These are phyloP conservation scores for Haliclona indistincta DNA, from an alignment of 37 sponge, comb jelly and placozoan genomes.

Conservation along the genomic window DNA sequence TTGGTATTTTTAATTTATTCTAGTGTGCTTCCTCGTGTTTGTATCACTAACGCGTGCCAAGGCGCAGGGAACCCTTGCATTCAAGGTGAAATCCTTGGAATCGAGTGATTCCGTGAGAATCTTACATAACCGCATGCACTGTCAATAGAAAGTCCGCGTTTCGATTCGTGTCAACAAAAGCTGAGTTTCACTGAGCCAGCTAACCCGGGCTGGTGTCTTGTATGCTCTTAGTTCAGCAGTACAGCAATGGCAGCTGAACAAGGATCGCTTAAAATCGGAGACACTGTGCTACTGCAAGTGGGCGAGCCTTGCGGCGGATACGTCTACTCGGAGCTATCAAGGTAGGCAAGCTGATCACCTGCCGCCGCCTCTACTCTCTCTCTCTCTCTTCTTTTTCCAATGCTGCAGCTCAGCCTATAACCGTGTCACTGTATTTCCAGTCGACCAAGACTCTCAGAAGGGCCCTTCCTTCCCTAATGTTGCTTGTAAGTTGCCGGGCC, in stretches of 20 bases:
- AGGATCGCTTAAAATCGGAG: slow-evolving; percentile 17
- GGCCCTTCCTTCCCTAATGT: slow-evolving; percentile 6
- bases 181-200: too few species aligned
- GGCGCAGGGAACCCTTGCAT: too few species aligned
- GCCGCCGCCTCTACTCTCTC: background rate
- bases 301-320: background rate
- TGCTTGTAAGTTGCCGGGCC: background rate
- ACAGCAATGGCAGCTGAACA: background rate
- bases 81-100: too few species aligned
- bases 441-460: background rate
- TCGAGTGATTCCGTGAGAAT: background rate
- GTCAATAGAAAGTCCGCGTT: too few species aligned
- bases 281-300: slow-evolving; percentile 21
- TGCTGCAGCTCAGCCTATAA: slow-evolving; percentile 1
- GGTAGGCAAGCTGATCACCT: slow-evolving; percentile 1
- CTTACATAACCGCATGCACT: background rate
- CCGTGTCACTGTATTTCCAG: slow-evolving; percentile 16
- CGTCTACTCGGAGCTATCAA: slow-evolving; percentile 17
- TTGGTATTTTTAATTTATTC: too few species aligned
- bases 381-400: background rate
- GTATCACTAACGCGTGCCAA: too few species aligned
- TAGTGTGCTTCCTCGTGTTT: too few species aligned
- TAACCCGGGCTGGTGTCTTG: too few species aligned
- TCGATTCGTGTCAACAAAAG: too few species aligned
- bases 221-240: too few species aligned